phyloP scores from a whole-genome alignment of 2,797 vertebrate genomes.

The Acanthopagrus latus region DNA sequence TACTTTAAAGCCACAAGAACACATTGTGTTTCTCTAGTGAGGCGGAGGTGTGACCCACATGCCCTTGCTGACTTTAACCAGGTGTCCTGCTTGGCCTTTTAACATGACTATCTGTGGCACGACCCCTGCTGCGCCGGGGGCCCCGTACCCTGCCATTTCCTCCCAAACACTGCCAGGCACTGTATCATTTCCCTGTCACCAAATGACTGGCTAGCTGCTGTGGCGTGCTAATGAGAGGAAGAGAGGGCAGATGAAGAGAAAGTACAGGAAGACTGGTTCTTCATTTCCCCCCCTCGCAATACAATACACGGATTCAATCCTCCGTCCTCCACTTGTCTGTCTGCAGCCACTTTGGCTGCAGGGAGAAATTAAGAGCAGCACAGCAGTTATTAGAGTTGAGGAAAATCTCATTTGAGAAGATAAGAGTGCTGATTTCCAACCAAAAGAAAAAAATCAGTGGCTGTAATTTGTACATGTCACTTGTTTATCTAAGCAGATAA shows the following conservation, averaged over 20 bases:
- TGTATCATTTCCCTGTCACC: conserved; percentile 99
- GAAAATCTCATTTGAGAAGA: conserved; percentile 77
- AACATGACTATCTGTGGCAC: conserved; percentile 92
- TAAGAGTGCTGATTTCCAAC: conserved; percentile 62
- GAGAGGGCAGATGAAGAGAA: conserved; percentile 92
- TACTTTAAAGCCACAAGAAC: conserved; percentile 4
- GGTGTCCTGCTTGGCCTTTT: conserved; percentile 85
- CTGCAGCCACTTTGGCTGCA: conserved; percentile 93
- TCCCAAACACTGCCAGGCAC: conserved; percentile 91
- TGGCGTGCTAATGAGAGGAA: conserved; percentile 92
- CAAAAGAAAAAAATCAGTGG: conserved; percentile 35
- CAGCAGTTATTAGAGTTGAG: conserved; percentile 93
- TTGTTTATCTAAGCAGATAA: conserved; percentile 54
- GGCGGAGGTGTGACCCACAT: conserved; percentile 71
- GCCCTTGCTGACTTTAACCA: conserved; percentile 79
- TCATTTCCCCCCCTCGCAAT: conserved; percentile 62
- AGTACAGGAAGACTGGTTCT: conserved; percentile 85
- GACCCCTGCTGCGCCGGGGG: conserved; percentile 89
- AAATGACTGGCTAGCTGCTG: conserved; percentile 94
- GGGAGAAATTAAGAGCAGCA: conserved; percentile 95
- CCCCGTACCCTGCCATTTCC: conserved; percentile 95
- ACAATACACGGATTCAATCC: conserved; percentile 89
- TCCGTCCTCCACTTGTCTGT: conserved; percentile 84
- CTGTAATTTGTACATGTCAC: conserved; percentile 61
- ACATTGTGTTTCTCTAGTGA: conserved; percentile 15